A percentile compares a stretch with the other conserved stretches of the same genome.
phyloP scores from a whole-genome alignment of 2,797 vertebrate genomes.

The Pampus argenteus region DNA sequence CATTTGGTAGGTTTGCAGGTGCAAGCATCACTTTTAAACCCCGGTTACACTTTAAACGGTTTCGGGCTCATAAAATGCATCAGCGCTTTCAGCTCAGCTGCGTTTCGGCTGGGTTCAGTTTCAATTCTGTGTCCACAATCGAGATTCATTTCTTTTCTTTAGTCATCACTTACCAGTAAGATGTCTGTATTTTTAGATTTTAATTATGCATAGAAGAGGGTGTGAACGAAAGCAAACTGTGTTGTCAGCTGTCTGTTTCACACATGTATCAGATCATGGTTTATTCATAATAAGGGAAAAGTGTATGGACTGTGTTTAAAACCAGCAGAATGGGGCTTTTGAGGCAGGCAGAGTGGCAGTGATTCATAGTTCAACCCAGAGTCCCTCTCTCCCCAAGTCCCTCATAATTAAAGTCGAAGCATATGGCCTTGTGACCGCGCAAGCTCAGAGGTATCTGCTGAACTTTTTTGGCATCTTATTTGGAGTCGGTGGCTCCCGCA shows the following conservation, averaged over 20 bases:
- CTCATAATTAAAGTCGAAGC: conserved; percentile 86
- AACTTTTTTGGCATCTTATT: conserved; percentile 67
- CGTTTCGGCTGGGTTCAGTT: not conserved
- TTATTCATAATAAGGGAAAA: conserved; percentile 59
- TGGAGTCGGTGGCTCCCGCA: conserved; percentile 62
- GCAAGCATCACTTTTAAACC: not conserved
- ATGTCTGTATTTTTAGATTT: conserved; percentile 16
- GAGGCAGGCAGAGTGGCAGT: conserved; percentile 75
- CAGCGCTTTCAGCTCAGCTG: not conserved
- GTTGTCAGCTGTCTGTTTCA: conserved; percentile 50
- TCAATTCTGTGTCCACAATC: not conserved
- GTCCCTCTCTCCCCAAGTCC: conserved; percentile 84
- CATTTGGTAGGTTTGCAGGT: not conserved
- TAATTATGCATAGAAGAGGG: conserved; percentile 30
- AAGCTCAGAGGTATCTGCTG: conserved; percentile 74
- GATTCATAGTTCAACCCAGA: conserved; percentile 81
- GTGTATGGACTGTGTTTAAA: conserved; percentile 57
- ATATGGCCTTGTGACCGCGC: conserved; percentile 83
- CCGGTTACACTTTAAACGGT: not conserved
- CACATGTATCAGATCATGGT: conserved; percentile 19
- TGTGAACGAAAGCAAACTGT: conserved; percentile 37
- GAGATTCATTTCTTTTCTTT: conserved; percentile 9
- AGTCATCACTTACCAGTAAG: conserved; percentile 10
- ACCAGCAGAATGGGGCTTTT: conserved; percentile 62
- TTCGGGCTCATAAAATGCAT: conserved; percentile 6